A percentile compares a stretch with the other conserved stretches of the same genome.
Conservation (phyloP, 2,113 vertebrate species). For the Chloropsis hardwickii region DNA sequence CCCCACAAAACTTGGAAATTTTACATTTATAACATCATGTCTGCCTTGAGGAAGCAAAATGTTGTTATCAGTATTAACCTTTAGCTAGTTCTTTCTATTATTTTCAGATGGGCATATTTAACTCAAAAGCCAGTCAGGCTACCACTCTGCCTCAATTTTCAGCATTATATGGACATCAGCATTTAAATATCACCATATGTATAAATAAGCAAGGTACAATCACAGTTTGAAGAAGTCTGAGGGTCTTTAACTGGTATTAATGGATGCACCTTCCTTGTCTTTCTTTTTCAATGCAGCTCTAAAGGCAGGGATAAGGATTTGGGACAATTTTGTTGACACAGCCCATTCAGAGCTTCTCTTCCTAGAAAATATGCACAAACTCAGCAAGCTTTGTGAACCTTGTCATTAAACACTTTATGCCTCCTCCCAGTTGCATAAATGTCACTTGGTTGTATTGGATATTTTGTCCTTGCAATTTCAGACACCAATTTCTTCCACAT, state of each 20-base stretch:
- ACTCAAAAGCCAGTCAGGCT: neutral
- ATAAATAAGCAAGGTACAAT: neutral
- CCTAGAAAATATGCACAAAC: neutral
- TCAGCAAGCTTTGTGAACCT: neutral
- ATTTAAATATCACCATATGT: neutral
- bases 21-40: conserved; percentile 56
- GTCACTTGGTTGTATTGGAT: neutral
- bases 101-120: conserved; percentile 7
- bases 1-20: conserved; percentile 54
- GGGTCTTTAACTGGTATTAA: neutral
- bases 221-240: neutral
- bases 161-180: neutral
- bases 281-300: neutral
- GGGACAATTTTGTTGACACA: neutral
- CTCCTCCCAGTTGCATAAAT: neutral
- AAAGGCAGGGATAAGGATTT: neutral
- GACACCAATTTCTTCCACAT: neutral
- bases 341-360: neutral
- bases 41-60: conserved; percentile 45
- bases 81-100: neutral
- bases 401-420: neutral
- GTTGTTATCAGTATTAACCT: conserved; percentile 43
- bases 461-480: neutral
- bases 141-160: neutral
- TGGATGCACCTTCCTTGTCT: neutral